These are phyloP conservation scores for Ataeniobius toweri DNA, from an alignment of 2,797 vertebrate genomes.

Conservation along the genomic window DNA sequence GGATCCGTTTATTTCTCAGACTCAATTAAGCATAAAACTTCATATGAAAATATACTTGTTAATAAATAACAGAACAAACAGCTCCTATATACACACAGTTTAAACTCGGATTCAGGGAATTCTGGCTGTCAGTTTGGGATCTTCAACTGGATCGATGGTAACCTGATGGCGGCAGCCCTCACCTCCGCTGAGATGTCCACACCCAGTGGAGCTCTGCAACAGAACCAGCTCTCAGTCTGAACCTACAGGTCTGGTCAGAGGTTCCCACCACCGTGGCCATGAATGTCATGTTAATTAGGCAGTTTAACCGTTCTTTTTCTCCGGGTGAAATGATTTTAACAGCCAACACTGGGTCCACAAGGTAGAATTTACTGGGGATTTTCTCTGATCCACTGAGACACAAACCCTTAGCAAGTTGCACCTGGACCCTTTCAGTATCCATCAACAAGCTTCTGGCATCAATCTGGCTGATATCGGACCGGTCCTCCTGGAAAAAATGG, in stretches of 20 bases:
- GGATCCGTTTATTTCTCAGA: background rate
- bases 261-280: background rate
- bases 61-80: slow-evolving; percentile 31
- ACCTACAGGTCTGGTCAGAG: too few relatives aligned
- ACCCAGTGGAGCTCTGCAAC: slow-evolving; percentile 87
- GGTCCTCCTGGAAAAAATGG: too few relatives aligned
- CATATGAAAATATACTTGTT: slow-evolving; percentile 17
- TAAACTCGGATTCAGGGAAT: background rate
- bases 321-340: too few relatives aligned
- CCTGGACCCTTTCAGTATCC: too few relatives aligned
- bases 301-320: too few relatives aligned
- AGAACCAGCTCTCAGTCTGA: background rate
- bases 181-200: slow-evolving; percentile 88
- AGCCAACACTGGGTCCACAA: background rate
- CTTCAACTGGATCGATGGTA: slow-evolving; percentile 80
- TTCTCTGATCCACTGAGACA: background rate
- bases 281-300: too few relatives aligned
- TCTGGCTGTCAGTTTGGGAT: slow-evolving; percentile 49
- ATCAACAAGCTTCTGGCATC: too few relatives aligned
- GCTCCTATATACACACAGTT: background rate
- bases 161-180: slow-evolving; percentile 84
- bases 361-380: background rate
- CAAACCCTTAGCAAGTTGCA: background rate
- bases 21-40: background rate
- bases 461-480: too few relatives aligned